Evolutionary conservation across 2,888 invertebrate genomes (phyloP).

Genomic region (Eretmocerus hayati): DNA sequence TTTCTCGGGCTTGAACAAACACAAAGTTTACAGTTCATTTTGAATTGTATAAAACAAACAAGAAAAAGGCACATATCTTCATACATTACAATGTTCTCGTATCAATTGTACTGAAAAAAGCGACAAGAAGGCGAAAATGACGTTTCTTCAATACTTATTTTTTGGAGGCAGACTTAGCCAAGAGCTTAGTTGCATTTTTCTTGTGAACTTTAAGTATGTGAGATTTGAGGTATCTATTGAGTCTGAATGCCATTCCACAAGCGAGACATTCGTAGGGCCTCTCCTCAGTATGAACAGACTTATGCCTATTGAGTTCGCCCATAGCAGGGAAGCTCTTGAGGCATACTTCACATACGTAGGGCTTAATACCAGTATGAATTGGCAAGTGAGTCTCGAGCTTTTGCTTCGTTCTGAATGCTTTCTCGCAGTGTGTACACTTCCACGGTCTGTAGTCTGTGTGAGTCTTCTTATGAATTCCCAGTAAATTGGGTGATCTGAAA

Average conservation of each 20-base stretch:
- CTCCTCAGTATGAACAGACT: constrained; percentile 48
- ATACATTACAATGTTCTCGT: too few relatives aligned
- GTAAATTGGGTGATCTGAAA: constrained; percentile 51
- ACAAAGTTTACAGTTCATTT: too few relatives aligned
- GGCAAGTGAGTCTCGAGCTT: constrained; percentile 18
- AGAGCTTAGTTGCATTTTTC: background rate
- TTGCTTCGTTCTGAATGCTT: constrained; percentile 15
- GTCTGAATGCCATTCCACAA: constrained; percentile 50
- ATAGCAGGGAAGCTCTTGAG: constrained; percentile 49
- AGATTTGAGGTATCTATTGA: constrained; percentile 51
- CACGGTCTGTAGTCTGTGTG: constrained; percentile 45
- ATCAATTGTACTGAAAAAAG: too few relatives aligned
- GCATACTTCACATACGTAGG: constrained; percentile 49
- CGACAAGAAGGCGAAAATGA: too few relatives aligned
- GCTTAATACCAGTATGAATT: constrained; percentile 45
- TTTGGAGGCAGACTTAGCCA: too few relatives aligned
- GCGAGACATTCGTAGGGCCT: constrained; percentile 49
- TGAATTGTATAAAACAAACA: too few relatives aligned
- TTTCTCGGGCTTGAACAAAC: too few relatives aligned
- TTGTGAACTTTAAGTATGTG: constrained; percentile 48
- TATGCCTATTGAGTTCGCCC: constrained; percentile 50
- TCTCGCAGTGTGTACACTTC: constrained; percentile 40
- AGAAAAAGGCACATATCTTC: too few relatives aligned
- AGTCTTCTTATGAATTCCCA: constrained; percentile 48
- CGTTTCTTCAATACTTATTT: too few relatives aligned